Conservation (phyloP, 2,113 vertebrate species). For the Heloderma charlesbogerti region DNA sequence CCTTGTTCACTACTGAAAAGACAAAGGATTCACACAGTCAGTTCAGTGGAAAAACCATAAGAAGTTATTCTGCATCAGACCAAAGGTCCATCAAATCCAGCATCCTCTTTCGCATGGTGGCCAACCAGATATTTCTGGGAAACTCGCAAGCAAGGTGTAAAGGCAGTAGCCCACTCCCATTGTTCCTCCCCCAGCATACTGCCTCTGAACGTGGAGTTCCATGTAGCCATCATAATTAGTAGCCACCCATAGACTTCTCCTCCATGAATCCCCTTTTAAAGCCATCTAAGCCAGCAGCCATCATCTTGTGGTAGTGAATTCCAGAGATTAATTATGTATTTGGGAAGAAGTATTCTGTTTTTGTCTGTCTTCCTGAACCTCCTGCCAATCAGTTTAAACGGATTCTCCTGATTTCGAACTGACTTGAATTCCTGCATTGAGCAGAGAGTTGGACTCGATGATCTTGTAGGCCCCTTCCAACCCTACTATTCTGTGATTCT, state of each 20-base stretch:
- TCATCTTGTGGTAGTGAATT: no score
- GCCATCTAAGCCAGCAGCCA: not conserved
- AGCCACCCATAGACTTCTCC: no score
- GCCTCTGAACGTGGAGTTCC: not conserved
- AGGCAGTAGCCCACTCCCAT: not conserved
- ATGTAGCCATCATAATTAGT: not conserved
- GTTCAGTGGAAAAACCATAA: not conserved
- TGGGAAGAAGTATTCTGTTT: no score
- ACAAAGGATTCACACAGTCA: not conserved
- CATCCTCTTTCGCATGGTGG: no score
- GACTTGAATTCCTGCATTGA: no score
- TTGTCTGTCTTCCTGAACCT: no score
- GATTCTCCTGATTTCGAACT: not conserved
- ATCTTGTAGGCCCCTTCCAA: no score
- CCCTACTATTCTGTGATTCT: no score
- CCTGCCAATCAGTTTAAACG: not conserved
- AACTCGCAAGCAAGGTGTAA: not conserved
- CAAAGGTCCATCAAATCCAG: no score
- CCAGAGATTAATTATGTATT: no score
- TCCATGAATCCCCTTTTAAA: not conserved
- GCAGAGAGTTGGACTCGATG: no score
- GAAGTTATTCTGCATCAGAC: not conserved
- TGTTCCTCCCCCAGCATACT: not conserved
- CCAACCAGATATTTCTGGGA: not conserved
- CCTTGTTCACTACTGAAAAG: not conserved